phyloP scores from a whole-genome alignment of 2,888 invertebrate genomes.

The Chrysodeixis includens region DNA sequence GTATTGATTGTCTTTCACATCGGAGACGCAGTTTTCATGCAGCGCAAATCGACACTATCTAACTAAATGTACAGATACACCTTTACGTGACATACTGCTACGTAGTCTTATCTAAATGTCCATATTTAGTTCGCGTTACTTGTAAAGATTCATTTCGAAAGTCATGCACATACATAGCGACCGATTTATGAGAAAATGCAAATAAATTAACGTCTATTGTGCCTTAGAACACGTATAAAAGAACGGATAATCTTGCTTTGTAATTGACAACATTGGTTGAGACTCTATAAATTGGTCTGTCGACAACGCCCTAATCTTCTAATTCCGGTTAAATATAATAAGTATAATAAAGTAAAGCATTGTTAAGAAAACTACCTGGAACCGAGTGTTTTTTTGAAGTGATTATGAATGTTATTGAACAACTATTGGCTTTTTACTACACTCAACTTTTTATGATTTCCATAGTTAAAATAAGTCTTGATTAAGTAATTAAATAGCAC shows the following conservation, averaged over 20 bases:
- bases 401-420: not conserved
- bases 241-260: no score
- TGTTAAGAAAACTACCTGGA: not conserved
- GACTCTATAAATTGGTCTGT: not conserved
- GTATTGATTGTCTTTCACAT: conserved; percentile 85
- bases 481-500: not conserved
- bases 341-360: not conserved
- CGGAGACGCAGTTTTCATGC: conserved; percentile 75
- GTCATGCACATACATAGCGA: not conserved
- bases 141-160: not conserved
- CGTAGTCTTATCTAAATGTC: conserved; percentile 14
- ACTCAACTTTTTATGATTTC: not conserved
- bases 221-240: not conserved
- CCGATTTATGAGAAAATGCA: not conserved
- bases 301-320: not conserved
- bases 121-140: not conserved
- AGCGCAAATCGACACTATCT: conserved; percentile 55
- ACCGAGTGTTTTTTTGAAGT: not conserved
- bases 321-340: not conserved
- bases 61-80: conserved; percentile 29
- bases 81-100: conserved; percentile 12
- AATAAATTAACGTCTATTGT: not conserved
- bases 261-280: no score
- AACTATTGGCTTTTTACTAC: not conserved
- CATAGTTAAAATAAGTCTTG: not conserved